Evolutionary conservation across 30 jellyfish, hydroid and myxozoan genomes (phyloP).

Genomic region (Mastigias papua): DNA sequence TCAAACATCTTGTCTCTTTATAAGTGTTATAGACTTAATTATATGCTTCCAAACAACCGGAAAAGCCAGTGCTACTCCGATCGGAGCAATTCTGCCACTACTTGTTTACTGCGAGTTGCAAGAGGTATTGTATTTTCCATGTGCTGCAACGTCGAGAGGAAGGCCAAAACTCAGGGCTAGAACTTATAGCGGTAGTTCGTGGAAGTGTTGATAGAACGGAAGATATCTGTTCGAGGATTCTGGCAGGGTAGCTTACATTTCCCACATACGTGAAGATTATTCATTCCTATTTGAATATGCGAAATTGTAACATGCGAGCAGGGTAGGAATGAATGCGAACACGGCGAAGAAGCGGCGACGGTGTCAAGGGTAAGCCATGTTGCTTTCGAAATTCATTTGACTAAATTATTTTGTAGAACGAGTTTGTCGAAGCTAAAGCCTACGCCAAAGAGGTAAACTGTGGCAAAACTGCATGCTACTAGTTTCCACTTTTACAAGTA

Average conservation of each 20-base stretch:
- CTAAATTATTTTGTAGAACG: neutral
- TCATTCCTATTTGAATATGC: neutral
- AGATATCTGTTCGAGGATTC: neutral
- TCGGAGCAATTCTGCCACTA: too few species aligned
- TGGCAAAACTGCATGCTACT: too few species aligned
- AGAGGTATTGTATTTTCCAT: neutral
- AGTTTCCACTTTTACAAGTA: too few species aligned
- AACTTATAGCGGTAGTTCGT: neutral
- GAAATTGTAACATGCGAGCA: conserved; percentile 14
- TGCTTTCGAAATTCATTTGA: neutral
- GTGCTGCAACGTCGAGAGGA: conserved; percentile 14
- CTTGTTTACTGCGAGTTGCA: neutral
- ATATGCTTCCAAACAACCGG: too few species aligned
- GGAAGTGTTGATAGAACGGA: conserved; percentile 11
- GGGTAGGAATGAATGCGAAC: conserved; percentile 39
- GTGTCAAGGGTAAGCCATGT: conserved; percentile 68
- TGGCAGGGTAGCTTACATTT: neutral
- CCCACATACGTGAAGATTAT: neutral
- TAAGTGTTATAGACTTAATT: too few species aligned
- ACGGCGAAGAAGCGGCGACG: conserved; percentile 66
- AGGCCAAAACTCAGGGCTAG: neutral
- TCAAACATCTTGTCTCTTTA: too few species aligned
- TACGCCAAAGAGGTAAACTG: too few species aligned
- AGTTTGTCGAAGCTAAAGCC: too few species aligned
- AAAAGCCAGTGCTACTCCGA: too few species aligned